A percentile compares a stretch with the other conserved stretches of the same genome.
These are phyloP conservation scores for Homalodisca vitripennis DNA, from an alignment of 1,140 invertebrate genomes.

Conservation along the genomic window DNA sequence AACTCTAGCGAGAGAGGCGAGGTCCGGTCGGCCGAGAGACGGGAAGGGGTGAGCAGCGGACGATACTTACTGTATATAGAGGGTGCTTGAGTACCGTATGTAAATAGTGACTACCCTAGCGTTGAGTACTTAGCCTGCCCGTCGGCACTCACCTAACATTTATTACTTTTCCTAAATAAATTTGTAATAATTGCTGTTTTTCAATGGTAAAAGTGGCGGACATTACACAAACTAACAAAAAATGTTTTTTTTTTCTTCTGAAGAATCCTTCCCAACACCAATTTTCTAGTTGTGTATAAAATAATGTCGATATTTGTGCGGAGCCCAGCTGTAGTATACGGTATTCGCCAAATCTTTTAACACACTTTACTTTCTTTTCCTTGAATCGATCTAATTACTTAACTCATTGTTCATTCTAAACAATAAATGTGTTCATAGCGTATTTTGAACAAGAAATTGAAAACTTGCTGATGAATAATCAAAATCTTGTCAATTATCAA, in stretches of 20 bases:
- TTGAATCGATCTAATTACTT: background rate
- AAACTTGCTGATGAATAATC: too few relatives aligned
- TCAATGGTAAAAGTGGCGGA: conserved; percentile 19
- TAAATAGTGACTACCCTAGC: conserved; percentile 17
- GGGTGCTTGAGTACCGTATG: background rate
- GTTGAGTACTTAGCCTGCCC: conserved; percentile 8
- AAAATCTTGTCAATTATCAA: conserved; percentile 22
- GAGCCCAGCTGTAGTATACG: background rate
- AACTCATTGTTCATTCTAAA: background rate
- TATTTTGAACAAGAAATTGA: background rate
- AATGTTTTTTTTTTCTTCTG: conserved; percentile 2
- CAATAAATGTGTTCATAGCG: conserved; percentile 14
- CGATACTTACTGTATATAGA: conserved; percentile 24
- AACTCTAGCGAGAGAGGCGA: background rate
- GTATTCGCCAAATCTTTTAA: too few relatives aligned
- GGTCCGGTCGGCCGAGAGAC: background rate
- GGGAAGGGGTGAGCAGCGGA: background rate
- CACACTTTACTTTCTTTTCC: background rate
- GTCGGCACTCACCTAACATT: conserved; percentile 1
- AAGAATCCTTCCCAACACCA: conserved; percentile 30
- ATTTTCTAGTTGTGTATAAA: conserved; percentile 6
- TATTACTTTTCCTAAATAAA: conserved; percentile 27
- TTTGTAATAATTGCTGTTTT: conserved; percentile 28
- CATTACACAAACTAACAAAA: conserved; percentile 26
- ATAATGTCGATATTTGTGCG: conserved; percentile 5